Conservation (phyloP, 1,140 invertebrate genomes). For the Cydia pomonella region DNA sequence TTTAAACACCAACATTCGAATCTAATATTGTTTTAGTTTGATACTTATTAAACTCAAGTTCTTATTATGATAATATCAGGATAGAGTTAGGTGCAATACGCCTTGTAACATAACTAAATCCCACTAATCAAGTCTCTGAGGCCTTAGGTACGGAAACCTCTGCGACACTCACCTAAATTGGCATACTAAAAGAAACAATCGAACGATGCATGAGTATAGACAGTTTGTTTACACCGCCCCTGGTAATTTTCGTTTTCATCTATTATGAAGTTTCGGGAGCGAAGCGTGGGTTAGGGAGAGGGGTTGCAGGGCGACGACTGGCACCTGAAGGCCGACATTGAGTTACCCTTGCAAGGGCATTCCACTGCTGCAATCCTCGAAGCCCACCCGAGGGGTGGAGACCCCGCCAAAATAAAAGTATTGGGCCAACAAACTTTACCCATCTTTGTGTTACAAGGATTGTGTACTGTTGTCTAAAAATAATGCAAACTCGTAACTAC, state of each 20-base stretch:
- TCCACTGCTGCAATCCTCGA: constrained; percentile 73
- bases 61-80: not conserved
- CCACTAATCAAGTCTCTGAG: not conserved
- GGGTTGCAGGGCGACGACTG: constrained; percentile 66
- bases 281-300: constrained; percentile 44
- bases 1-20: too few relatives aligned
- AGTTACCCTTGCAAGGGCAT: constrained; percentile 76
- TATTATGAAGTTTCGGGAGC: constrained; percentile 43
- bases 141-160: not conserved
- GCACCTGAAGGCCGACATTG: constrained; percentile 74
- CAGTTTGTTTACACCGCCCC: constrained; percentile 63
- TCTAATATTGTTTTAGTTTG: too few relatives aligned
- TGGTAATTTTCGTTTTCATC: constrained; percentile 54
- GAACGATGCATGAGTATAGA: not conserved
- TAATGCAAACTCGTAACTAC: not conserved
- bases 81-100: not conserved
- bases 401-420: constrained; percentile 54
- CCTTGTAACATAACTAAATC: not conserved
- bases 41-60: not conserved
- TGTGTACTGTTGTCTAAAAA: constrained; percentile 15
- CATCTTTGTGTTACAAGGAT: constrained; percentile 22
- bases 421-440: constrained; percentile 24
- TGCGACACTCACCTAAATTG: constrained; percentile 1
- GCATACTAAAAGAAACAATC: not conserved
- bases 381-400: constrained; percentile 56